phyloP scores from a whole-genome alignment of 92 coral and sea anemone genomes.

The Ricordea florida region DNA sequence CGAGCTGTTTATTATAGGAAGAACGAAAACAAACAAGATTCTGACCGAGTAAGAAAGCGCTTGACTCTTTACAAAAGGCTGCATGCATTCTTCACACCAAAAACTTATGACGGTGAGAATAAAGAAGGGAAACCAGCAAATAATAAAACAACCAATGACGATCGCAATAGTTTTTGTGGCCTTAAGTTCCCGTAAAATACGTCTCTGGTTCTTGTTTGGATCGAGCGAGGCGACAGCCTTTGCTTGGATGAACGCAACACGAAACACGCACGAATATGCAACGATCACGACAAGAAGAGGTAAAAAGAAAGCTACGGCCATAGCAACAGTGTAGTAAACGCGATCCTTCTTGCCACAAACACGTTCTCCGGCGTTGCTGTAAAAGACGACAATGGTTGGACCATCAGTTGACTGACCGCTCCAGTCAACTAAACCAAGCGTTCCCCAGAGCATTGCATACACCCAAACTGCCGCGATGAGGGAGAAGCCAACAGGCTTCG shows the following conservation, averaged over 20 bases:
- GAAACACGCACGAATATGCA: conserved; percentile 80
- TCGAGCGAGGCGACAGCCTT: conserved; percentile 80
- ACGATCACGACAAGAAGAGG: conserved; percentile 78
- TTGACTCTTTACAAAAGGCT: conserved; percentile 39
- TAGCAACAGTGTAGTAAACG: conserved; percentile 74
- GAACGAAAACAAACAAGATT: conserved; percentile 67
- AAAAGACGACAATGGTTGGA: neutral
- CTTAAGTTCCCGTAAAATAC: conserved; percentile 88
- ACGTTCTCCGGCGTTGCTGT: neutral
- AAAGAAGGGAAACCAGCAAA: conserved; percentile 92
- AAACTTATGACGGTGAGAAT: conserved; percentile 52
- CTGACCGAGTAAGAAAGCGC: conserved; percentile 46
- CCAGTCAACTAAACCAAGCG: conserved; percentile 76
- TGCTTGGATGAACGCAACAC: conserved; percentile 83
- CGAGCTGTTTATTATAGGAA: conserved; percentile 87
- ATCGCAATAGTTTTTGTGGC: conserved; percentile 96
- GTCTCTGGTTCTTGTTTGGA: conserved; percentile 64
- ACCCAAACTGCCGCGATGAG: conserved; percentile 84
- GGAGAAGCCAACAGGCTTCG: conserved; percentile 61
- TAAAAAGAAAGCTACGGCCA: conserved; percentile 69
- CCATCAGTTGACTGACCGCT: neutral
- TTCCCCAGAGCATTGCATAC: conserved; percentile 86
- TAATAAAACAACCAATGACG: conserved; percentile 86
- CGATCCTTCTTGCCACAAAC: conserved; percentile 67
- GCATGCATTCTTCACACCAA: conserved; percentile 65